Percentiles rank a stretch among this genome's conserved stretches.
These are phyloP conservation scores for Drosophila suboccidentalis DNA, from an alignment of 2,888 invertebrate genomes.

Conservation along the genomic window DNA sequence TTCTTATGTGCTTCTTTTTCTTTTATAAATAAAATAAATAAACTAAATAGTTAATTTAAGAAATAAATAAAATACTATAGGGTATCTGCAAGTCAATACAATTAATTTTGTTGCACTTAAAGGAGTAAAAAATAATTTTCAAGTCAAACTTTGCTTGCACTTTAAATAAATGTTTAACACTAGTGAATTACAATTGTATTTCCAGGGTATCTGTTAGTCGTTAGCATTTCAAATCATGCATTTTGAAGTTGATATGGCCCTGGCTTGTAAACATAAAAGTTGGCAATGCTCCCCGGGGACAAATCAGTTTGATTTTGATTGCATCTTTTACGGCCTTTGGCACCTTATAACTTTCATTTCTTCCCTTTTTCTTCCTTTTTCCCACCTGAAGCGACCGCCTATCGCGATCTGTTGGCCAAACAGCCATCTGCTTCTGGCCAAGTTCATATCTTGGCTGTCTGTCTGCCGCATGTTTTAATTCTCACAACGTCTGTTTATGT, in stretches of 20 bases:
- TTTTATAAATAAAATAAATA: no score
- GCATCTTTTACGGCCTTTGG: slow-evolving; percentile 80
- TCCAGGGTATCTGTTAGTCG: slow-evolving; percentile 24
- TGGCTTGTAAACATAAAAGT: slow-evolving; percentile 76
- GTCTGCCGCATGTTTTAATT: slow-evolving; percentile 46
- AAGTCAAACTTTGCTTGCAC: background rate
- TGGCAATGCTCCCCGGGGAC: slow-evolving; percentile 77
- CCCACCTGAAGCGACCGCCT: slow-evolving; percentile 31
- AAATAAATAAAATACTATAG: background rate
- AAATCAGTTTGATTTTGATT: slow-evolving; percentile 82
- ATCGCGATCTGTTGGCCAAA: slow-evolving; percentile 18
- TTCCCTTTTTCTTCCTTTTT: slow-evolving; percentile 35
- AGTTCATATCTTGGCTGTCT: slow-evolving; percentile 20
- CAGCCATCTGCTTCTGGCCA: slow-evolving; percentile 31
- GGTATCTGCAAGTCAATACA: background rate
- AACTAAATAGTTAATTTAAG: no score
- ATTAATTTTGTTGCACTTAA: background rate
- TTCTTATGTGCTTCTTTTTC: no score
- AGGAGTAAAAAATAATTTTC: background rate
- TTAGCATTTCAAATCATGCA: background rate
- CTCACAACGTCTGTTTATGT: slow-evolving; percentile 31
- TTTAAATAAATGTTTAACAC: background rate
- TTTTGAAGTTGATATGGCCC: slow-evolving; percentile 27
- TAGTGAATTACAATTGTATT: background rate
- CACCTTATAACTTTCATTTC: slow-evolving; percentile 73